Base-by-base conservation (phyloP, 2,797 vertebrate genomes). In the Bradypus variegatus region DNA sequence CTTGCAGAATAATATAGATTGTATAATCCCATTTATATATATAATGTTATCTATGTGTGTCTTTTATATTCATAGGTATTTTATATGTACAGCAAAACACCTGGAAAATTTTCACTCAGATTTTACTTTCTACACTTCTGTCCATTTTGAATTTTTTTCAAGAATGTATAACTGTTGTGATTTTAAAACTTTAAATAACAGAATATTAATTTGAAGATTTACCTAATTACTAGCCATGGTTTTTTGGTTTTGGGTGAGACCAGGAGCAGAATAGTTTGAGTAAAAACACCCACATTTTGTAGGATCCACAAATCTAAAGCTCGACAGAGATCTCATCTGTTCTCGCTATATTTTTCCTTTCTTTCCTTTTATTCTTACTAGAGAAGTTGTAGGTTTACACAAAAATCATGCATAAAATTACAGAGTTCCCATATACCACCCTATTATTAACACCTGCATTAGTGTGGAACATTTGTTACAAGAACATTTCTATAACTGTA, bases 141-240 rank as follows among this genome's bases (percentile, higher is more conserved):
- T 65, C n/a, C 45, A 55, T 70, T 88, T 85, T 79, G 4, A 91
- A 86, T 38, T 88, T 88, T 45, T 93, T 65, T 91, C 15, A 93
- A 89, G 31, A 8, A 38, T 36, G 53, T 76, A 53, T 31, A 69
- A 87, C 65, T 87, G 75, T 70, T 81, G 16, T 65, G 14, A 92
- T 73, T 41, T n/a, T 77, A 70, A 38, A 55, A 41, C 53, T 50
- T 85, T 29, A 64, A 88, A 70, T 78, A 50, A 78, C 78, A 48
- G 55, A 88, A 48, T 72, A 50, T 48, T 81, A 25, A 19, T 76
- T 81, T 92, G 73, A 86, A 88, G 60, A 58, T 45, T 36, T 84
- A 73, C 41, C 41, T 89, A 83, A 38, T 65, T 90, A 89, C 73
- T 70, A 77, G 50, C 58, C 67, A 21, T 55, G 38, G 67, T 73